Evolutionary conservation across 2,113 vertebrate genomes (phyloP).

Genomic region (Caloenas nicobarica): DNA sequence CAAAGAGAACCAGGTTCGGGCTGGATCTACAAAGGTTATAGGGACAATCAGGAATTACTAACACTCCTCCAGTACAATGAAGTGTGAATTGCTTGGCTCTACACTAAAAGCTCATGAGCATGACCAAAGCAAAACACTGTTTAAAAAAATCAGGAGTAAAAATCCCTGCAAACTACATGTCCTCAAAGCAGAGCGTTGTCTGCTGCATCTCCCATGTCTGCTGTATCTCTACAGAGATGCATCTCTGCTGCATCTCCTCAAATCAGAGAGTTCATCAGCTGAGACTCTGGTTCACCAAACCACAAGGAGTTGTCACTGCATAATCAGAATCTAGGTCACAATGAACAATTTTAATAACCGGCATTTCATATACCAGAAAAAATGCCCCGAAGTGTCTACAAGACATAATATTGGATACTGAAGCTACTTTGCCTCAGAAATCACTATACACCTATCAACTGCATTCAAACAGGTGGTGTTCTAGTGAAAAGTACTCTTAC

Average conservation of each 20-base stretch:
- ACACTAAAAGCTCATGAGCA: not conserved
- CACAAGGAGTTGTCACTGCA: not conserved
- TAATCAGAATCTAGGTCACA: not conserved
- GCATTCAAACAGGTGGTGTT: not conserved
- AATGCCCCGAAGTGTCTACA: not conserved
- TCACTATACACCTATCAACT: not conserved
- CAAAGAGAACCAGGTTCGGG: not conserved
- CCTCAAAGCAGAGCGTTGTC: not conserved
- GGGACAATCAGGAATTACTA: not conserved
- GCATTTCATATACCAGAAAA: not conserved
- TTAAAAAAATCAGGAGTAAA: not conserved
- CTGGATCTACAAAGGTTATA: not conserved
- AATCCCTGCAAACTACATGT: not conserved
- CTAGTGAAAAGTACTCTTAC: constrained; percentile 77
- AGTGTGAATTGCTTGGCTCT: accelerated
- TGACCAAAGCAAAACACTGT: not conserved
- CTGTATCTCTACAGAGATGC: too few species aligned
- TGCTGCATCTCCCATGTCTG: not conserved
- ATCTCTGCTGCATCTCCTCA: not conserved
- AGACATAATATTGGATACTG: not conserved
- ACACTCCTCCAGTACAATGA: not conserved
- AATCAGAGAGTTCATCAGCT: not conserved
- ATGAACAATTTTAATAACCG: not conserved
- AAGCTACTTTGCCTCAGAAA: not conserved
- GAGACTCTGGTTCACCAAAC: not conserved